Evolutionary conservation across 2,113 vertebrate species (phyloP).

Genomic region (Alligator mississippiensis): DNA sequence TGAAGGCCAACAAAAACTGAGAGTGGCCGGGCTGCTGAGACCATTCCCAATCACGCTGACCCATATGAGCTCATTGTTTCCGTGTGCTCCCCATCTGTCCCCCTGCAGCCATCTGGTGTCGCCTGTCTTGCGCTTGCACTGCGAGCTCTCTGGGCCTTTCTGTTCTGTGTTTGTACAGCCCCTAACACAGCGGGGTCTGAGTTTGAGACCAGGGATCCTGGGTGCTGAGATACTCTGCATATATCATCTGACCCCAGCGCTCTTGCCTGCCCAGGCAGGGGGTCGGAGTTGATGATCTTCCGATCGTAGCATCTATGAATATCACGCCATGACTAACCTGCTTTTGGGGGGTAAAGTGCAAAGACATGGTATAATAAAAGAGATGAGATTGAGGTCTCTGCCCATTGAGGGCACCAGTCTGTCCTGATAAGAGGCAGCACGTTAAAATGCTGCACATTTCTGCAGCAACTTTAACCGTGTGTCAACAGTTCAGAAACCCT

Average conservation of each 20-base stretch:
- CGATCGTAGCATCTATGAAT: too few species aligned
- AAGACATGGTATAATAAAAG: neutral
- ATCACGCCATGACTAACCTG: too few species aligned
- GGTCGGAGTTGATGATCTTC: too few species aligned
- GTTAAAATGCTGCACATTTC: neutral
- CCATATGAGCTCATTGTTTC: neutral
- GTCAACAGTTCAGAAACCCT: neutral
- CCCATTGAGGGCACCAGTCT: neutral
- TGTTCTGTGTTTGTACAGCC: neutral
- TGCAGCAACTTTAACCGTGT: neutral
- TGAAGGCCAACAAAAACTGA: neutral
- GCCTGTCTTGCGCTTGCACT: neutral
- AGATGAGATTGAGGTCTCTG: neutral
- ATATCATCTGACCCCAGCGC: neutral
- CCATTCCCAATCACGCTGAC: neutral
- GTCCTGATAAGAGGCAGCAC: neutral
- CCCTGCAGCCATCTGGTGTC: neutral
- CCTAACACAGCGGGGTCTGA: neutral
- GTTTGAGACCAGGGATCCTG: neutral
- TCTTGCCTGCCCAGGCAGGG: too few species aligned
- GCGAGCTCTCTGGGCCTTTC: neutral
- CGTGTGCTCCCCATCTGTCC: neutral
- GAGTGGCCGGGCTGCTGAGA: neutral
- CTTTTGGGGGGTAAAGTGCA: neutral
- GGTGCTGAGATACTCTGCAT: neutral